phyloP scores from a whole-genome alignment of 2,888 invertebrate genomes.

The Melangyna quadrimaculata region DNA sequence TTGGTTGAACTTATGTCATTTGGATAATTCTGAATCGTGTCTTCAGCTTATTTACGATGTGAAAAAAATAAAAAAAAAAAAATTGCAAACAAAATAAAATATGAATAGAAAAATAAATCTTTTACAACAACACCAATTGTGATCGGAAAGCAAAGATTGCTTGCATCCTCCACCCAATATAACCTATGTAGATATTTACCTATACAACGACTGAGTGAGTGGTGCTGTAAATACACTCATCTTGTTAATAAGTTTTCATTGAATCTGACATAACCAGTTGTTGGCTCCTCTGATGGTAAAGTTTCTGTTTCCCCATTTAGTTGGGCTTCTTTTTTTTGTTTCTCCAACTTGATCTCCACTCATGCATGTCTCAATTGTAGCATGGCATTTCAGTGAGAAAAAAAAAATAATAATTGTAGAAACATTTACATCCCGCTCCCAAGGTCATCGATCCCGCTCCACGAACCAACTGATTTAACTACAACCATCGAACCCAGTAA shows the following conservation, averaged over 20 bases:
- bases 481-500: slow-evolving; percentile 46
- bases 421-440: slow-evolving; percentile 61
- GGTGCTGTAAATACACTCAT: slow-evolving; percentile 61
- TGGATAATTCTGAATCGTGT: slow-evolving; percentile 61
- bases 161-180: slow-evolving; percentile 45
- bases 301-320: slow-evolving; percentile 20
- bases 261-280: slow-evolving; percentile 71
- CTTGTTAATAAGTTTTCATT: slow-evolving; percentile 71
- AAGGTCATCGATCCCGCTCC: slow-evolving; percentile 67
- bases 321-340: slow-evolving; percentile 10
- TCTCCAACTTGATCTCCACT: slow-evolving; percentile 51
- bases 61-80: neutral
- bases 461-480: slow-evolving; percentile 64
- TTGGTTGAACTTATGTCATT: slow-evolving; percentile 58
- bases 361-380: slow-evolving; percentile 71
- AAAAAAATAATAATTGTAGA: slow-evolving; percentile 33
- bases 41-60: slow-evolving; percentile 44
- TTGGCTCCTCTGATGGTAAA: slow-evolving; percentile 40
- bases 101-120: slow-evolving; percentile 27
- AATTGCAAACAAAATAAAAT: neutral
- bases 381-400: slow-evolving; percentile 50
- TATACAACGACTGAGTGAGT: slow-evolving; percentile 5
- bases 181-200: neutral
- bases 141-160: slow-evolving; percentile 61
- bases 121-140: slow-evolving; percentile 47